phyloP scores from a whole-genome alignment of 1,140 invertebrate genomes.

The Bactericera cockerelli region DNA sequence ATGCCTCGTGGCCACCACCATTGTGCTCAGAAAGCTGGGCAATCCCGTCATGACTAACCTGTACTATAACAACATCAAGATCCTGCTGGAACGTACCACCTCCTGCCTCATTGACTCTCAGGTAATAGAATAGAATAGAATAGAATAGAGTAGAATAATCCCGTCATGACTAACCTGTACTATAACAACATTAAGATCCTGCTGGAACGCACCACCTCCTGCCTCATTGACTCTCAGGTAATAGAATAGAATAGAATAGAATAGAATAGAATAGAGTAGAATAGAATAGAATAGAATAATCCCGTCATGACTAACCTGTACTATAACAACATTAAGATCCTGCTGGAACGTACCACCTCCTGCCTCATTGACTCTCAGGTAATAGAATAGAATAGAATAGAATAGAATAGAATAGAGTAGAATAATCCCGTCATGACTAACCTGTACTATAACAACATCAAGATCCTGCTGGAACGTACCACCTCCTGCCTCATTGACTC shows the following conservation, averaged over 20 bases:
- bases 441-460: conserved; percentile 87
- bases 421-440: conserved; percentile 88
- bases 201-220: conserved; percentile 80
- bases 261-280: no score
- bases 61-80: conserved; percentile 91
- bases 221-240: conserved; percentile 84
- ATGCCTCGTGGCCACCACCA: conserved; percentile 60
- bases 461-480: conserved; percentile 82
- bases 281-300: no score
- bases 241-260: conserved; percentile 36
- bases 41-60: conserved; percentile 85
- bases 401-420: conserved; percentile 58
- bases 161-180: conserved; percentile 85
- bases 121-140: no score
- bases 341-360: conserved; percentile 82
- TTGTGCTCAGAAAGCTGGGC: conserved; percentile 83
- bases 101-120: conserved; percentile 89
- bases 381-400: conserved; percentile 36
- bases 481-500: conserved; percentile 92
- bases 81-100: conserved; percentile 80
- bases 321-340: conserved; percentile 88
- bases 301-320: conserved; percentile 88
- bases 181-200: conserved; percentile 92
- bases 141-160: no score
- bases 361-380: conserved; percentile 88